Evolutionary conservation across 2,113 vertebrate species (phyloP).

Genomic region (Tursiops truncatus): DNA sequence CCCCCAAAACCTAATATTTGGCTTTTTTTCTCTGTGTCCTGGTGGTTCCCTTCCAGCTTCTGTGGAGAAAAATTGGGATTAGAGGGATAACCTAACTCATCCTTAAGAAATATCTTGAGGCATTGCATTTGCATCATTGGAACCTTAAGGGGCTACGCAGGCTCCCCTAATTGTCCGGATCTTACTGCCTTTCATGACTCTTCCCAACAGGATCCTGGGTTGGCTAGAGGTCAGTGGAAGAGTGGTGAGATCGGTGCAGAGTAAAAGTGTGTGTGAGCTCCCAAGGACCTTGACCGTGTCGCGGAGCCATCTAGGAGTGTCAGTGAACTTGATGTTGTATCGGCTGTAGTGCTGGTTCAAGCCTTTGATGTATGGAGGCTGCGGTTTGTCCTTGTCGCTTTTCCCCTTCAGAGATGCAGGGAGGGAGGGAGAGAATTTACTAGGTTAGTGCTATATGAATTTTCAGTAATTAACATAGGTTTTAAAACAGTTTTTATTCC

Average conservation of each 20-base stretch:
- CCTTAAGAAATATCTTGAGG: background rate
- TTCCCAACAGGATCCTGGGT: background rate
- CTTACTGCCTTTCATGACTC: constrained; percentile 67
- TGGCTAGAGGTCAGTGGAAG: background rate
- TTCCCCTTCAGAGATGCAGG: constrained; percentile 15
- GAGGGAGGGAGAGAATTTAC: background rate
- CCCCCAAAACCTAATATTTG: background rate
- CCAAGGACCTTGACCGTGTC: background rate
- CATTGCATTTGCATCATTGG: background rate
- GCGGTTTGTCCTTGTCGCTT: constrained; percentile 53
- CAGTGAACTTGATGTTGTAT: constrained; percentile 19
- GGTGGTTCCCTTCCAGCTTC: background rate
- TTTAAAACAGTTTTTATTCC: constrained; percentile 34
- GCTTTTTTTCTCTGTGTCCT: background rate
- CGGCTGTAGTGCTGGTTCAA: background rate
- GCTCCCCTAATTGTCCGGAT: constrained; percentile 29
- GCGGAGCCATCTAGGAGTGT: background rate
- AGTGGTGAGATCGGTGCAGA: background rate
- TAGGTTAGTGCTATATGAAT: background rate
- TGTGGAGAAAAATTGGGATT: background rate
- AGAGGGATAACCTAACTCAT: background rate
- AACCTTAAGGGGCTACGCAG: constrained; percentile 17
- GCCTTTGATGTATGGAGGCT: constrained; percentile 22
- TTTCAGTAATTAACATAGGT: background rate
- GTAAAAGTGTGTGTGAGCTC: background rate